Conservation (phyloP, 2,888 invertebrate genomes). For the Melinaea marsaeus region DNA sequence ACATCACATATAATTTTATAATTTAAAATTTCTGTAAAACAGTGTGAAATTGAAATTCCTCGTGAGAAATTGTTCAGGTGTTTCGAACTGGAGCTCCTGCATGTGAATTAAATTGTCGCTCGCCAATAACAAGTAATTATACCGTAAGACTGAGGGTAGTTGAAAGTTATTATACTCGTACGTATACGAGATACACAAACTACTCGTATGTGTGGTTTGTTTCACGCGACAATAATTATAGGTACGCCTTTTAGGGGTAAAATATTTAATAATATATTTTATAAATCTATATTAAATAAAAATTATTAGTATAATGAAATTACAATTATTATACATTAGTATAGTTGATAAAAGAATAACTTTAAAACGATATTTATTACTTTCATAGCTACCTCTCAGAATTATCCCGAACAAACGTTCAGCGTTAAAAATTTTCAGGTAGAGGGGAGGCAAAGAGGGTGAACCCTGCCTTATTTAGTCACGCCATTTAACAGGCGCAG, state of each 20-base stretch:
- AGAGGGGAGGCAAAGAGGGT: conserved; percentile 39
- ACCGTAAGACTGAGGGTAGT: conserved; percentile 21
- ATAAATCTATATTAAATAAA: too few relatives aligned
- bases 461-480: conserved; percentile 68
- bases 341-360: too few relatives aligned
- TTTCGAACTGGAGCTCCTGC: conserved; percentile 15
- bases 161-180: neutral
- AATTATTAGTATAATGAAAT: too few relatives aligned
- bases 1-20: conserved; percentile 34
- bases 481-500: conserved; percentile 69
- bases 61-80: conserved; percentile 41
- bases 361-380: conserved; percentile 13
- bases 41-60: conserved; percentile 7
- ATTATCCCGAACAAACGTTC: conserved; percentile 57
- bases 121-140: conserved; percentile 31
- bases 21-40: conserved; percentile 28
- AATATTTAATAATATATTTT: too few relatives aligned
- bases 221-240: too few relatives aligned
- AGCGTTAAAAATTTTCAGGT: conserved; percentile 60
- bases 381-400: conserved; percentile 40
- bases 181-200: neutral
- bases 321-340: too few relatives aligned
- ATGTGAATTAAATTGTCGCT: conserved; percentile 36
- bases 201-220: too few relatives aligned
- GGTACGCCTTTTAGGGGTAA: too few relatives aligned